Percentiles rank a stretch among this genome's conserved stretches.
Conservation (phyloP, 2,797 vertebrate genomes). For the Thalassophryne amazonica region DNA sequence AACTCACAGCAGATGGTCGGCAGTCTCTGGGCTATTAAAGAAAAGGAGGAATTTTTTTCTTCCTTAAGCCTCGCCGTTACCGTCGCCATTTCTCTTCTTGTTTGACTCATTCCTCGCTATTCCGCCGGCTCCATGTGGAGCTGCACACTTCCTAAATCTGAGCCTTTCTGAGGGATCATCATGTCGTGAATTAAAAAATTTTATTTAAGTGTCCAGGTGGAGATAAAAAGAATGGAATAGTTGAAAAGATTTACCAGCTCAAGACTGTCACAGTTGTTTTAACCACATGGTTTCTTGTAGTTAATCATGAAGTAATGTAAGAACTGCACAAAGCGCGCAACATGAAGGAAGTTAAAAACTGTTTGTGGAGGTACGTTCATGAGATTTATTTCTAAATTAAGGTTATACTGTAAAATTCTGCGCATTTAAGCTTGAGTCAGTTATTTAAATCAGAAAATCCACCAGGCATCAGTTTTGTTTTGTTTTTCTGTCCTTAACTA, state of each 20-base stretch:
- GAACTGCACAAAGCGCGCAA: too few species aligned
- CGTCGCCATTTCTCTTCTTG: conserved; percentile 3
- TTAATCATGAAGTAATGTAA: too few species aligned
- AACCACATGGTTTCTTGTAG: too few species aligned
- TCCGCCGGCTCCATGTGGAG: conserved; percentile 1
- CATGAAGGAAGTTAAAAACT: too few species aligned
- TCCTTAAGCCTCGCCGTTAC: conserved; percentile 5
- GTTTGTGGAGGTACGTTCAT: too few species aligned
- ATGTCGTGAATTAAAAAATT: conserved; percentile 1
- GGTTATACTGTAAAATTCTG: too few species aligned
- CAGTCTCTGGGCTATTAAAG: not conserved
- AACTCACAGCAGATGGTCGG: conserved; percentile 60
- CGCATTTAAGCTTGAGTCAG: too few species aligned
- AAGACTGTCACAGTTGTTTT: conserved; percentile 3
- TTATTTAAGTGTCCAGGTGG: not conserved
- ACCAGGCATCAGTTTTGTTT: too few species aligned
- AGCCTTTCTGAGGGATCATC: conserved; percentile 9
- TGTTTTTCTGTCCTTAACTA: too few species aligned
- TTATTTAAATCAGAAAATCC: too few species aligned
- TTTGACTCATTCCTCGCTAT: conserved; percentile 2
- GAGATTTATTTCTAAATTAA: too few species aligned
- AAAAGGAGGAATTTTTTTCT: conserved; percentile 4
- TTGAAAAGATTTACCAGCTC: conserved; percentile 5
- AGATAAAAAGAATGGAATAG: not conserved
- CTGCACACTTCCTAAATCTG: conserved; percentile 18